Evolutionary conservation across 1,140 invertebrate species (phyloP).

Genomic region (Danaus melanippus): DNA sequence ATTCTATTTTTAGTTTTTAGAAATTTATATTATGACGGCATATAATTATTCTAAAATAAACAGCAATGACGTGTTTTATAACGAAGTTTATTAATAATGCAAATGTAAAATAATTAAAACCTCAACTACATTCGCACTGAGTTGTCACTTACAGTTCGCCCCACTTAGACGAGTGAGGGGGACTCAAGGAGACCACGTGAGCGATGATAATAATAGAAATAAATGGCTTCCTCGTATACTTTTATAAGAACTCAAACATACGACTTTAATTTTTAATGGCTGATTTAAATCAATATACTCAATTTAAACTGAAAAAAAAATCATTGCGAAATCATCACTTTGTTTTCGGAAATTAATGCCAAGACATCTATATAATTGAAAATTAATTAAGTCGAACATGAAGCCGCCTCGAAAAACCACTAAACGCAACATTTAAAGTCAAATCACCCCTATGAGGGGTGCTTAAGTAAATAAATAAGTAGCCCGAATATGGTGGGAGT

Average conservation of each 20-base stretch:
- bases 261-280: no score
- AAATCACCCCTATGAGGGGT: conserved; percentile 58
- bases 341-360: not conserved
- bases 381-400: conserved; percentile 23
- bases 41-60: no score
- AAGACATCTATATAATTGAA: conserved; percentile 6
- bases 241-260: no score
- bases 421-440: conserved; percentile 63
- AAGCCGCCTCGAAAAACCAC: conserved; percentile 34
- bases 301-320: no score
- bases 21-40: no score
- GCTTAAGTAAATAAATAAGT: conserved; percentile 67
- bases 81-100: conserved; percentile 4
- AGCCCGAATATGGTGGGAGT: conserved; percentile 58
- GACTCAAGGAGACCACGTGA: conserved; percentile 26
- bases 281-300: not conserved
- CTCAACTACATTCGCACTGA: conserved; percentile 13
- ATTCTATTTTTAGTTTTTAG: no score
- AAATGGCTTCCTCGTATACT: not conserved
- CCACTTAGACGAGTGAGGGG: conserved; percentile 10
- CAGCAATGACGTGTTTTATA: conserved; percentile 1
- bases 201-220: conserved; percentile 11
- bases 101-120: conserved; percentile 14
- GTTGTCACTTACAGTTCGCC: conserved; percentile 13
- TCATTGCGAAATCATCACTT: no score